A percentile compares a stretch with the other conserved stretches of the same genome.
These are phyloP conservation scores for Drosophila teissieri DNA, from an alignment of 1,140 invertebrate genomes.

Conservation along the genomic window DNA sequence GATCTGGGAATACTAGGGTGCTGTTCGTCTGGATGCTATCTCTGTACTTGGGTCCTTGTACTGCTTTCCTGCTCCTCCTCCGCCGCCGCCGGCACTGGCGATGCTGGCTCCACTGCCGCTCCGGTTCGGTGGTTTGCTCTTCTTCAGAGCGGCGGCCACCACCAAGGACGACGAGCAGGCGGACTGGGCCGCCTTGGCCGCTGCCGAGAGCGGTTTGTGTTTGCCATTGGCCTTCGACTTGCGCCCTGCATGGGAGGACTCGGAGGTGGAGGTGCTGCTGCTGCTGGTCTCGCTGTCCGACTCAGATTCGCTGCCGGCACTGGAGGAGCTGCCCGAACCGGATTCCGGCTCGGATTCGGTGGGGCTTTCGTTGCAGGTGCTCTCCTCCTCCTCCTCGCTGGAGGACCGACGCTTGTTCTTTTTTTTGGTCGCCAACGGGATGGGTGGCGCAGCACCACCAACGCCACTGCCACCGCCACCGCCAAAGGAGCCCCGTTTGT, in stretches of 20 bases:
- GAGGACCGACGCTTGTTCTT: slow-evolving; percentile 31
- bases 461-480: not conserved
- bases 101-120: slow-evolving; percentile 34
- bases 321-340: slow-evolving; percentile 22
- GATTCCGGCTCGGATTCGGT: slow-evolving; percentile 5
- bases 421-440: slow-evolving; percentile 5
- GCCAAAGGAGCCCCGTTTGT: slow-evolving; percentile 6
- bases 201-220: slow-evolving; percentile 35
- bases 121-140: slow-evolving; percentile 54
- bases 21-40: not conserved
- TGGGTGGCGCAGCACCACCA: slow-evolving; percentile 4
- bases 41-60: slow-evolving; percentile 83
- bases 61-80: slow-evolving; percentile 55
- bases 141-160: slow-evolving; percentile 57
- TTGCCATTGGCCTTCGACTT: slow-evolving; percentile 53
- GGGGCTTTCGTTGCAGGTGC: slow-evolving; percentile 8
- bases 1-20: too few relatives aligned
- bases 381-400: slow-evolving; percentile 35
- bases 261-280: slow-evolving; percentile 17
- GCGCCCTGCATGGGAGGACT: slow-evolving; percentile 12
- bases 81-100: slow-evolving; percentile 20
- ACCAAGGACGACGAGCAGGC: slow-evolving; percentile 53
- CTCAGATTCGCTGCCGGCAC: slow-evolving; percentile 40
- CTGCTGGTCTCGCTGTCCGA: slow-evolving; percentile 29
- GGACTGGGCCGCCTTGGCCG: slow-evolving; percentile 33